Evolutionary conservation across 2,888 invertebrate species (phyloP), one percentile per base, ranked within the genome.

Genomic region (Digitonthophagus gazella): DNA sequence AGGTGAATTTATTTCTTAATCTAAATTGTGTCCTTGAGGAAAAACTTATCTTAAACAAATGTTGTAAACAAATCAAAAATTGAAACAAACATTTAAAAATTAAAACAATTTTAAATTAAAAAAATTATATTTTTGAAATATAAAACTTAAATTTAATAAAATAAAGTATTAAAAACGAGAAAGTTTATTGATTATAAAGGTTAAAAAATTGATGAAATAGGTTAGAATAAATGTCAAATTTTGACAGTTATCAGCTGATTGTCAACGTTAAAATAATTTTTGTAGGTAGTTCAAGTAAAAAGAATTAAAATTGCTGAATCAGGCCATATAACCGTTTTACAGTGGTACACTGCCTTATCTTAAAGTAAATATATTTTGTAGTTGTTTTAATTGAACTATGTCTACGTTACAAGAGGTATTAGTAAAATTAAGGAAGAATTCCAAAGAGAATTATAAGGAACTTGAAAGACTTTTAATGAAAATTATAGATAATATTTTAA

Each of bases 401-500:
- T 44, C 28, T 8, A 44, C 6, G 6, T 1, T 44, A 44, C 28
- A 44, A 44, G 8, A 44, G 11, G 28, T 44, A 1, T 3, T 44
- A 44, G 6, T 3, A 44, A 44, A 8, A 11, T 11, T 44, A 8
- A 44, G 11, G 11, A 6, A 44, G 11, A 44, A 44, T 44, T 8
- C 28, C 11, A 44, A 44, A 11, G 28, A 44, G 11, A 6, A 44
- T 44, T 44, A 44, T 3, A 44, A 44, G 11, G 28, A 44, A 44
- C 8, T 44, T 44, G 28, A 44, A 44, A 2, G 28, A 11, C 28
- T 44, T 44, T 44, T 58, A 8, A 14, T 6, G 58, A 80, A 80
- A 78, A 79, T 81, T 67, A 78, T 76, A 3, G 77, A 80, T 61
- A 79, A 80, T 72, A 77, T 81, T 56, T 54, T 80, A 20, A 75